phyloP scores from a whole-genome alignment of 1,140 invertebrate species.

The Dreissena polymorpha region DNA sequence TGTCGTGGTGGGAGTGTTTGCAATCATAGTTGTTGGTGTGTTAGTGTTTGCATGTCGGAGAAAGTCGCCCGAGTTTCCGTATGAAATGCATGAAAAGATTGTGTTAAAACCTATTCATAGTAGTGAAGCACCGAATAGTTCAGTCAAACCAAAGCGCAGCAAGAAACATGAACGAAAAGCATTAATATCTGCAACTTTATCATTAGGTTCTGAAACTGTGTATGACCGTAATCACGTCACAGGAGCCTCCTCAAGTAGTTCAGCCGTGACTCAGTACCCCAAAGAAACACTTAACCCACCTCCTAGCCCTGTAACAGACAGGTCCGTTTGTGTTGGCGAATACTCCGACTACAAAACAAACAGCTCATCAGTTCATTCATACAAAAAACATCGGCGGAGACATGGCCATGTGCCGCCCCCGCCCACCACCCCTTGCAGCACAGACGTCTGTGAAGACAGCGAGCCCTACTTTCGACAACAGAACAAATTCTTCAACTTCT shows the following conservation, averaged over 20 bases:
- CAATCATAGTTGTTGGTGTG: constrained; percentile 69
- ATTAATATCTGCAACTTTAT: constrained; percentile 56
- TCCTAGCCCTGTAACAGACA: constrained; percentile 89
- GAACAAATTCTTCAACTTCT: constrained; percentile 70
- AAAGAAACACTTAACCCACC: constrained; percentile 93
- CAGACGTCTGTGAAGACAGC: constrained; percentile 93
- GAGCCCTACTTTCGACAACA: constrained; percentile 73
- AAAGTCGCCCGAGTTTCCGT: constrained; percentile 62
- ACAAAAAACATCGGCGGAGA: constrained; percentile 83
- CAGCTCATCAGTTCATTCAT: constrained; percentile 75
- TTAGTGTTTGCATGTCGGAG: constrained; percentile 74
- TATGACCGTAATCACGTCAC: constrained; percentile 91
- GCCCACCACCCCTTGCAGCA: constrained; percentile 96
- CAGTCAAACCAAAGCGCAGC: constrained; percentile 20
- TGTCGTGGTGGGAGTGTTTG: constrained; percentile 73
- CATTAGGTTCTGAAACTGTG: constrained; percentile 64
- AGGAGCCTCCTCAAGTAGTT: constrained; percentile 88
- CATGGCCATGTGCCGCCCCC: constrained; percentile 90
- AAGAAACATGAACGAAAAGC: constrained; percentile 49
- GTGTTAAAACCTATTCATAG: constrained; percentile 41
- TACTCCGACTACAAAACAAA: constrained; percentile 72
- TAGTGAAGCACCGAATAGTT: constrained; percentile 35
- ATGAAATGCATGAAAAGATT: constrained; percentile 65
- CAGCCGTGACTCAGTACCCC: constrained; percentile 85
- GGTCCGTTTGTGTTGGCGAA: constrained; percentile 76